Evolutionary conservation across 2,888 invertebrate species (phyloP).

Genomic region (Flabesymbios commensalis): DNA sequence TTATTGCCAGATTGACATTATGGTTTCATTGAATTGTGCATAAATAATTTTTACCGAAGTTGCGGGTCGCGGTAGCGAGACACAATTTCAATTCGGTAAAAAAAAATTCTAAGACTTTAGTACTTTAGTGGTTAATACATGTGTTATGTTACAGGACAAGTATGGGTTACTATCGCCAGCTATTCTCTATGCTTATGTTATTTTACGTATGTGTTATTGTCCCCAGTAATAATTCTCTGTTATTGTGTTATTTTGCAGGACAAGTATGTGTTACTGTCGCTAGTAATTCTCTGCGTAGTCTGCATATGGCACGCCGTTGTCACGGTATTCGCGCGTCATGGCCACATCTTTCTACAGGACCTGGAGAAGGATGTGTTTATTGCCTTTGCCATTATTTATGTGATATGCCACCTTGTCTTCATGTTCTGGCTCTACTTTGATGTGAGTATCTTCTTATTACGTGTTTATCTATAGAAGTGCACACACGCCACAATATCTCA

Average conservation of each 20-base stretch:
- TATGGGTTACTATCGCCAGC: no score
- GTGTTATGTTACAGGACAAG: no score
- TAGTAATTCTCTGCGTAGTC: constrained; percentile 51
- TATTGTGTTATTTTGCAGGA: constrained; percentile 45
- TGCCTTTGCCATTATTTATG: constrained; percentile 51
- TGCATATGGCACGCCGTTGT: constrained; percentile 56
- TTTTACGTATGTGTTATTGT: no score
- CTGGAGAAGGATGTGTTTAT: constrained; percentile 54
- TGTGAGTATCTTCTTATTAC: constrained; percentile 42
- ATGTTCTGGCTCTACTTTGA: constrained; percentile 56
- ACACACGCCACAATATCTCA: neutral
- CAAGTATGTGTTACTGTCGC: constrained; percentile 52
- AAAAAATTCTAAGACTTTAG: no score
- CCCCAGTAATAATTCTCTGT: no score
- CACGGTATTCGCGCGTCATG: constrained; percentile 36
- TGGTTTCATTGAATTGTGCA: no score
- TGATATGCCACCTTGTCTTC: constrained; percentile 57
- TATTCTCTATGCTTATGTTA: no score
- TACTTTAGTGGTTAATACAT: no score
- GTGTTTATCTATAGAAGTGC: neutral
- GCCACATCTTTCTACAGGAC: constrained; percentile 23
- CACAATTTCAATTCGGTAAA: no score
- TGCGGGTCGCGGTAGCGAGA: no score
- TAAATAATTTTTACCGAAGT: no score
- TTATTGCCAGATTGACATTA: no score